Conservation (phyloP, 2,888 invertebrate genomes). For the Acanthosoma haemorrhoidale region DNA sequence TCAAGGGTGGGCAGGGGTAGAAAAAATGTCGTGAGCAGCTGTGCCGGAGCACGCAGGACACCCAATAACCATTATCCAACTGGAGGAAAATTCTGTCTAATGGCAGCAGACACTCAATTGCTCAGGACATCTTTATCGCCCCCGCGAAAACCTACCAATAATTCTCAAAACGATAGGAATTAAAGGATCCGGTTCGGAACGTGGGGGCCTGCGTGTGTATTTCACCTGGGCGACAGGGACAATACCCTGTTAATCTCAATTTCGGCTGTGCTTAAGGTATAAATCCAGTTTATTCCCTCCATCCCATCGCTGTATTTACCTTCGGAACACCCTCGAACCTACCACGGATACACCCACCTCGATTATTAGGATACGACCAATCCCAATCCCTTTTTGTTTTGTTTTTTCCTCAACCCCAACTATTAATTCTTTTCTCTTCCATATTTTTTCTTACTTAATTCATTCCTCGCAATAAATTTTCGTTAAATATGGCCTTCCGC, state of each 20-base stretch:
- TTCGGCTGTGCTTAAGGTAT: conserved; percentile 18
- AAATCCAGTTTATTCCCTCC: conserved; percentile 12
- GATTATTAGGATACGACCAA: conserved; percentile 16
- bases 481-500: not conserved
- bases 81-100: conserved; percentile 11
- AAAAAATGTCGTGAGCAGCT: conserved; percentile 6
- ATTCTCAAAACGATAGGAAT: conserved; percentile 11
- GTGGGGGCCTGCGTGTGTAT: conserved; percentile 5
- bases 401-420: not conserved
- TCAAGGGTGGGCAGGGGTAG: not conserved
- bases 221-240: conserved; percentile 16
- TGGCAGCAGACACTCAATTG: not conserved
- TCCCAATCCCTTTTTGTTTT: not conserved
- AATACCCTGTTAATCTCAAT: conserved; percentile 29
- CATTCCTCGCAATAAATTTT: not conserved
- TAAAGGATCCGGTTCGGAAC: conserved; percentile 20
- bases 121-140: conserved; percentile 17
- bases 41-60: not conserved
- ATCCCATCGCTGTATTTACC: not conserved
- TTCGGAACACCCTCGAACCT: not conserved
- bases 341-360: not conserved
- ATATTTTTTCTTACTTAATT: not conserved
- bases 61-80: not conserved
- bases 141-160: conserved; percentile 20
- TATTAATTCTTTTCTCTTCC: conserved; percentile 4